Evolutionary conservation across 2,113 vertebrate genomes (phyloP).

Genomic region (Capra hircus): DNA sequence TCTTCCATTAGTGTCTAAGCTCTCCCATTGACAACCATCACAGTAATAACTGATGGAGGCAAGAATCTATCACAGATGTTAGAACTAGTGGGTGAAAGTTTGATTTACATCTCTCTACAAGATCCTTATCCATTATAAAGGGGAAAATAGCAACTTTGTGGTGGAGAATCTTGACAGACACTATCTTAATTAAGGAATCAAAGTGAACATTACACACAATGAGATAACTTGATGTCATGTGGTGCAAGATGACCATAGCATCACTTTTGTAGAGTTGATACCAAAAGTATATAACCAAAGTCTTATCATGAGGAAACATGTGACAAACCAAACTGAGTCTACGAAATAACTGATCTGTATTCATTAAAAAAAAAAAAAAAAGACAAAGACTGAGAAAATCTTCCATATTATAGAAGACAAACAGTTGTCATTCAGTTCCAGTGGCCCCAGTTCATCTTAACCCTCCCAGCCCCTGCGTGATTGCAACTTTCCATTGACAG

Average conservation of each 20-base stretch:
- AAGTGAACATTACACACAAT: neutral
- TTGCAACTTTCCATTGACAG: slow-evolving; percentile 61
- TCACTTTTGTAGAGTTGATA: neutral
- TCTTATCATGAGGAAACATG: neutral
- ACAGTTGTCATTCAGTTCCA: neutral
- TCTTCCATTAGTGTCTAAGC: neutral
- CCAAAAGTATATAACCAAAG: neutral
- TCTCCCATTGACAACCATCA: neutral
- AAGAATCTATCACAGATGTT: neutral
- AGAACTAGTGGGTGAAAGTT: neutral
- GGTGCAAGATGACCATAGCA: neutral
- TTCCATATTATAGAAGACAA: neutral
- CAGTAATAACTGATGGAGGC: neutral
- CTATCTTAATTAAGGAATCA: neutral
- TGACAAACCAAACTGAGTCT: neutral
- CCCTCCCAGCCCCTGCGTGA: slow-evolving; percentile 59
- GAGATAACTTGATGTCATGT: neutral
- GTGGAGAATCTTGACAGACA: neutral
- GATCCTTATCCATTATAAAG: neutral
- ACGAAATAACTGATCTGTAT: neutral
- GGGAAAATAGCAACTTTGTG: neutral
- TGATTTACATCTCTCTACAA: neutral
- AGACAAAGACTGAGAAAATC: neutral
- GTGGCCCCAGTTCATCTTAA: slow-evolving; percentile 58
- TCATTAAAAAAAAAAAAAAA: neutral